These are phyloP conservation scores for Tanypteryx hageni DNA, from an alignment of 2,888 invertebrate genomes.

Conservation along the genomic window DNA sequence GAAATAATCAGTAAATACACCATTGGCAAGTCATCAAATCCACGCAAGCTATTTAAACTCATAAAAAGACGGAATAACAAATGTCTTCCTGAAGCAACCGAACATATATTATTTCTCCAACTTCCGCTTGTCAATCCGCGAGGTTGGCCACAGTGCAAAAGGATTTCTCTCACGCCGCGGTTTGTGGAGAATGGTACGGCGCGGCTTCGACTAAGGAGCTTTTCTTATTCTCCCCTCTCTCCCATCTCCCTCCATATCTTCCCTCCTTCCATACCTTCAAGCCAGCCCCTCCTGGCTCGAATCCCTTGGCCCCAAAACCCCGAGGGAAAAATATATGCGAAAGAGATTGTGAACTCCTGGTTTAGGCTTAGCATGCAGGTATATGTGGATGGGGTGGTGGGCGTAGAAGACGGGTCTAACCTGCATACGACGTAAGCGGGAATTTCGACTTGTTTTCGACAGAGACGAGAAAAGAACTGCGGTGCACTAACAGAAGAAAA, in stretches of 20 bases:
- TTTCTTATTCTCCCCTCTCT: not conserved
- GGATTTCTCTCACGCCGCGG: not conserved
- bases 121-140: conserved; percentile 16
- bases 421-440: no score
- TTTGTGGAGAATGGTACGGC: not conserved
- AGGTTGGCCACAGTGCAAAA: conserved; percentile 17
- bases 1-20: not conserved
- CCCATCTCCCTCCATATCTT: not conserved
- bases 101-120: not conserved
- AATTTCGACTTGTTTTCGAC: no score
- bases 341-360: not conserved
- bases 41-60: not conserved
- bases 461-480: no score
- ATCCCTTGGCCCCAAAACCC: not conserved
- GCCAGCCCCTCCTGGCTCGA: not conserved
- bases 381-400: not conserved
- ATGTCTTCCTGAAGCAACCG: not conserved
- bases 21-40: not conserved
- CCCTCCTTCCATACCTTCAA: no score
- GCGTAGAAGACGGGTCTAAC: not conserved
- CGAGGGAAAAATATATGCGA: conserved; percentile 2
- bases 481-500: no score
- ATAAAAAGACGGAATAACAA: not conserved
- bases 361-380: not conserved
- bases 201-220: not conserved